These are phyloP conservation scores for Leucophenga varia DNA, from an alignment of 1,140 invertebrate genomes.

Conservation along the genomic window DNA sequence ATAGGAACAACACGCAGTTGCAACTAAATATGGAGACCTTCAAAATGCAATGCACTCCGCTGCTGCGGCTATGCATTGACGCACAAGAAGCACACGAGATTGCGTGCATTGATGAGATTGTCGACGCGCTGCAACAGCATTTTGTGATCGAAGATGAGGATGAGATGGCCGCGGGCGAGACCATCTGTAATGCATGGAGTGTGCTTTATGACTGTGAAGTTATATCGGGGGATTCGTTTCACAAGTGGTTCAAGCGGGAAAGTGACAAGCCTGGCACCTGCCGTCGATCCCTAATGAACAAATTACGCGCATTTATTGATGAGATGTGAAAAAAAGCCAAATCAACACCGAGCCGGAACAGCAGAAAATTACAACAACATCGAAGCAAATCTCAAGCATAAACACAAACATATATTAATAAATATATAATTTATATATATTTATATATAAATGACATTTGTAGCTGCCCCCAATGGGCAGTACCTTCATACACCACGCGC, in stretches of 20 bases:
- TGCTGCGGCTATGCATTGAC: constrained; percentile 14
- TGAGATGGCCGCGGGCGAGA: background rate
- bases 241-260: constrained; percentile 15
- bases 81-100: constrained; percentile 10
- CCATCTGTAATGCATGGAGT: constrained; percentile 13
- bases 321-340: constrained; percentile 16
- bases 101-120: constrained; percentile 12
- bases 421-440: too few relatives aligned
- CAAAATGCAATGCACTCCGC: constrained; percentile 12
- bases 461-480: constrained; percentile 10
- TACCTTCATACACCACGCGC: constrained; percentile 17
- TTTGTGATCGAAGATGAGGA: too few relatives aligned
- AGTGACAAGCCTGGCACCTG: background rate
- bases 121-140: constrained; percentile 5
- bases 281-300: background rate
- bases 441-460: constrained; percentile 20
- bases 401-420: background rate
- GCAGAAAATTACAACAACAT: constrained; percentile 13
- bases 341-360: constrained; percentile 7
- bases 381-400: constrained; percentile 12
- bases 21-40: constrained; percentile 12
- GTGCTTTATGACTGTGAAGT: constrained; percentile 18
- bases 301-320: background rate
- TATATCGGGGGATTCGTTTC: constrained; percentile 18
- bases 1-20: constrained; percentile 6